A percentile compares a stretch with the other conserved stretches of the same genome.
These are phyloP conservation scores for Drosophila varians DNA, from an alignment of 1,140 invertebrate species.

Conservation along the genomic window DNA sequence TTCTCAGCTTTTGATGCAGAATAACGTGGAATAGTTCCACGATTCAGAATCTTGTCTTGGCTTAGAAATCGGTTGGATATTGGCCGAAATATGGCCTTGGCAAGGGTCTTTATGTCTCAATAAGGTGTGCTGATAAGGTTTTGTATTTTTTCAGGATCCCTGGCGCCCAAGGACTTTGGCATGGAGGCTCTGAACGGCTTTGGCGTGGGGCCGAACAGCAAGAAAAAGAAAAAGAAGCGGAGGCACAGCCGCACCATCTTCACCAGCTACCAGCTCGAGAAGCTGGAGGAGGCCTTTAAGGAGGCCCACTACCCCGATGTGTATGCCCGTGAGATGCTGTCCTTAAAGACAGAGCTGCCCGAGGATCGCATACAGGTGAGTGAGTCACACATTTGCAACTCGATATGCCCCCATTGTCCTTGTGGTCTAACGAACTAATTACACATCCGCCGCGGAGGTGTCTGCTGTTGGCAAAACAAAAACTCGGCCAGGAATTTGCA, in stretches of 20 bases:
- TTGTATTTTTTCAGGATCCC: constrained; percentile 48
- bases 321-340: constrained; percentile 98
- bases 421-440: constrained; percentile 76
- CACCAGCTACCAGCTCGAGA: constrained; percentile 98
- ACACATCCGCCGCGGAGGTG: constrained; percentile 69
- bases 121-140: no score
- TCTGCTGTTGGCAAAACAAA: constrained; percentile 80
- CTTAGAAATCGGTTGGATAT: neutral
- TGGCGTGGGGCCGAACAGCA: constrained; percentile 84
- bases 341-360: constrained; percentile 98
- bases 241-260: constrained; percentile 97
- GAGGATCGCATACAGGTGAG: constrained; percentile 99
- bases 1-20: no score
- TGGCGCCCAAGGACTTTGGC: constrained; percentile 72
- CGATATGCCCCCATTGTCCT: constrained; percentile 27
- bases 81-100: neutral
- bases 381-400: constrained; percentile 5
- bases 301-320: constrained; percentile 99
- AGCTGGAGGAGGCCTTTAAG: constrained; percentile 99
- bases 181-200: constrained; percentile 88
- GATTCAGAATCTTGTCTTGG: no score
- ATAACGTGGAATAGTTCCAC: no score
- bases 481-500: constrained; percentile 59
- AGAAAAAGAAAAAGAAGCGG: constrained; percentile 96
- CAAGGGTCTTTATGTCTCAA: no score